Percentiles rank a stretch among this genome's conserved stretches.
phyloP scores from a whole-genome alignment of 2,888 invertebrate species.

The Furcula furcula region DNA sequence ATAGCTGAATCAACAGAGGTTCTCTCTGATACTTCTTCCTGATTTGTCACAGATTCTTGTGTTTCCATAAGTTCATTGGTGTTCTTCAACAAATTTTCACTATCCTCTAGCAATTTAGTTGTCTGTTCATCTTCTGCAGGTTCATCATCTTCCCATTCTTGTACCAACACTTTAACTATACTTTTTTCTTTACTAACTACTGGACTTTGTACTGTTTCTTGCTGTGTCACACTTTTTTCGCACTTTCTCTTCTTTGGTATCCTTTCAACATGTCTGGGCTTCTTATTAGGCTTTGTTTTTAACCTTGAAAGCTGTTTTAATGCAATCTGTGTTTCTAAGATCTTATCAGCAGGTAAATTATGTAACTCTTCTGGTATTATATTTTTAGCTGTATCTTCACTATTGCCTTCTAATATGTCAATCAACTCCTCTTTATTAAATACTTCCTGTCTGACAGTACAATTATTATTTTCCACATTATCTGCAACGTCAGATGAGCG shows the following conservation, averaged over 20 bases:
- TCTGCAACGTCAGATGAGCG: slow-evolving; percentile 58
- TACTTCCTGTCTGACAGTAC: slow-evolving; percentile 56
- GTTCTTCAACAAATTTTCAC: slow-evolving; percentile 26
- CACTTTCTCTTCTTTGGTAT: slow-evolving; percentile 24
- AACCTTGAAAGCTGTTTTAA: slow-evolving; percentile 62
- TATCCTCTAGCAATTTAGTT: slow-evolving; percentile 29
- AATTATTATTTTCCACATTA: slow-evolving; percentile 63
- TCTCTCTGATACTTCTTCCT: slow-evolving; percentile 32
- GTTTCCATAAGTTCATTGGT: slow-evolving; percentile 28
- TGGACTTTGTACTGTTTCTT: slow-evolving; percentile 13
- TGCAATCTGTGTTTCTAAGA: slow-evolving; percentile 57
- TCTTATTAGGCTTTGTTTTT: slow-evolving; percentile 34
- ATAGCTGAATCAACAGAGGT: slow-evolving; percentile 41
- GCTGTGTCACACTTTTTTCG: slow-evolving; percentile 21
- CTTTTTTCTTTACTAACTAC: slow-evolving; percentile 41
- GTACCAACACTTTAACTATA: slow-evolving; percentile 77
- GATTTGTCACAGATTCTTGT: slow-evolving; percentile 30
- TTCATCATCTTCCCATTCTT: slow-evolving; percentile 78
- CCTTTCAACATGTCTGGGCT: slow-evolving; percentile 23
- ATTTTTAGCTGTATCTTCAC: slow-evolving; percentile 35
- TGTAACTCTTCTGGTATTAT: slow-evolving; percentile 22
- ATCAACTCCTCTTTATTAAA: slow-evolving; percentile 74
- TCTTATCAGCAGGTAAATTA: slow-evolving; percentile 29
- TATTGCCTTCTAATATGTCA: slow-evolving; percentile 72
- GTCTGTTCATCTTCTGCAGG: slow-evolving; percentile 38